These are phyloP conservation scores for Terrapene triunguis DNA, from an alignment of 2,113 vertebrate genomes.

Conservation along the genomic window DNA sequence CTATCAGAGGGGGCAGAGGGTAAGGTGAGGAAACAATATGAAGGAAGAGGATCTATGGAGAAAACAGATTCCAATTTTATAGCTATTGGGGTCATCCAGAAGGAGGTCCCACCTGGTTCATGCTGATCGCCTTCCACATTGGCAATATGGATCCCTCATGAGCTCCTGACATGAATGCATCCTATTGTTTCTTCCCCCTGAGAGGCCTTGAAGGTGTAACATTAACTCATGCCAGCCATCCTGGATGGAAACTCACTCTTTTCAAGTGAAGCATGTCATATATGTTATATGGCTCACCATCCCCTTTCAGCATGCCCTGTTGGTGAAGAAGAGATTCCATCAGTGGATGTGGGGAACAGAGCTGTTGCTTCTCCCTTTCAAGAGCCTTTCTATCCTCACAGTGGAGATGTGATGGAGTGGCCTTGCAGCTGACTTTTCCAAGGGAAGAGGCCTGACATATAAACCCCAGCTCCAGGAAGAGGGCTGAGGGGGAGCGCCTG, in stretches of 20 bases:
- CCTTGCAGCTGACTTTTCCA: too few species aligned
- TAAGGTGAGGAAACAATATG: neutral
- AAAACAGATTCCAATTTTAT: conserved; percentile 36
- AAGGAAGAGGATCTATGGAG: neutral
- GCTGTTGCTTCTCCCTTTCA: neutral
- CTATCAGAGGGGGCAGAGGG: too few species aligned
- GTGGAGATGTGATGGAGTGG: neutral
- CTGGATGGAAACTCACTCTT: neutral
- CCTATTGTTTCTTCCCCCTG: neutral
- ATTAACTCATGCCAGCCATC: neutral
- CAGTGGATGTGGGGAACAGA: rapidly evolving
- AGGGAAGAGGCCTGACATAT: too few species aligned
- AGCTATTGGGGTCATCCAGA: conserved; percentile 14
- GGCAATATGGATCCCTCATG: neutral
- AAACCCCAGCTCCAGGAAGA: too few species aligned
- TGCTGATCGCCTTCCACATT: neutral
- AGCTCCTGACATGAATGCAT: neutral
- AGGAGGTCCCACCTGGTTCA: neutral
- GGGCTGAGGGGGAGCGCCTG: too few species aligned
- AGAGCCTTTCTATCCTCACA: rapidly evolving
- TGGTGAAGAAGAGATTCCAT: rapidly evolving
- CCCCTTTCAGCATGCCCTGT: neutral
- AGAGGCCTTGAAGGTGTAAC: neutral
- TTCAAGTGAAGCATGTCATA: neutral
- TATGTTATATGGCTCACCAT: neutral